These are phyloP conservation scores for Drosophila tani DNA, from an alignment of 1,140 invertebrate genomes.

Conservation along the genomic window DNA sequence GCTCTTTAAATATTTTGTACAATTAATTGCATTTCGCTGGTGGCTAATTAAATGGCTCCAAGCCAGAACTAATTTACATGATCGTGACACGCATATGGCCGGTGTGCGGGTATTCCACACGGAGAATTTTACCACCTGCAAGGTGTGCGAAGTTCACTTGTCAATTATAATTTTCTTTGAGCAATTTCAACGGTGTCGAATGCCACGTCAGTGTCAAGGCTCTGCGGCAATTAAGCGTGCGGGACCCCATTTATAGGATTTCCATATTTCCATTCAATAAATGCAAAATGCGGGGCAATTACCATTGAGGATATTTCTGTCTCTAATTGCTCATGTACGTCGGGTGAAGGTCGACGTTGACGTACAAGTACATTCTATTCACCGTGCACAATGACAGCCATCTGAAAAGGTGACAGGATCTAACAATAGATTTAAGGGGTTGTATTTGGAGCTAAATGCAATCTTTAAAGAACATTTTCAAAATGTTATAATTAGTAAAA, in stretches of 20 bases:
- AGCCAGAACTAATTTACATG: constrained; percentile 16
- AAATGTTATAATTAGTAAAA: neutral
- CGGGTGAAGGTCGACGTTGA: constrained; percentile 30
- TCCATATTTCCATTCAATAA: constrained; percentile 34
- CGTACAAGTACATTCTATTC: constrained; percentile 5
- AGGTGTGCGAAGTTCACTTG: constrained; percentile 40
- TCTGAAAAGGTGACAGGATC: neutral
- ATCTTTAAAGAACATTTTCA: neutral
- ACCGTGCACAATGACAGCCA: constrained; percentile 9
- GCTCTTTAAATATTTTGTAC: constrained; percentile 24
- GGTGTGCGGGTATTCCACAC: neutral
- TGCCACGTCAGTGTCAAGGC: constrained; percentile 8
- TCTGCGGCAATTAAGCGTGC: neutral
- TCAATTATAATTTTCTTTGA: constrained; percentile 51
- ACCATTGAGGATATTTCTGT: constrained; percentile 25
- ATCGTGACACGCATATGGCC: constrained; percentile 37
- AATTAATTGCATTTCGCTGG: constrained; percentile 27
- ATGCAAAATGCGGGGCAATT: constrained; percentile 46
- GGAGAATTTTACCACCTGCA: constrained; percentile 33
- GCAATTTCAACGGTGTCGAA: constrained; percentile 18
- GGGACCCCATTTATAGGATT: neutral
- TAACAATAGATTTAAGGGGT: neutral
- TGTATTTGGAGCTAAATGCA: neutral
- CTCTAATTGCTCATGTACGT: constrained; percentile 13
- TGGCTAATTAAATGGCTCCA: constrained; percentile 31